Evolutionary conservation across 1,140 invertebrate genomes (phyloP), one percentile per base, ranked within the genome.

Genomic region (Drosophila kikkawai): DNA sequence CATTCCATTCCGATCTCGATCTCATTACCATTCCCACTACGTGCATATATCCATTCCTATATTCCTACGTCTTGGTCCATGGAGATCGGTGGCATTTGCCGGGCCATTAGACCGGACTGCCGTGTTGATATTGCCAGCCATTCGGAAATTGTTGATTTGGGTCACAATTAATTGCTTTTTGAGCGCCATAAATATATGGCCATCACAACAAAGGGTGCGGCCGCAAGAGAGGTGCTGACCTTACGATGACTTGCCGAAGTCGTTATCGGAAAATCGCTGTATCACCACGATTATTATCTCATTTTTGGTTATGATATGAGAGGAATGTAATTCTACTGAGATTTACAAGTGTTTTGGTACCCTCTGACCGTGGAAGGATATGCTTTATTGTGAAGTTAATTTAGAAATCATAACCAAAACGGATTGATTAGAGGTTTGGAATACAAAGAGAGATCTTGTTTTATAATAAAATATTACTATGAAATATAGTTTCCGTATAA

Each of bases 141-240:
- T 77, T 79, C 74, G 73, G 69, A 86, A 73, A 80, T 60, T 69
- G 76, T 86, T 82, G 79, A 91, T 91, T 91, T 83, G 82, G 83
- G 83, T 82, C 87, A 91, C 71, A 91, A 91, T 91, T 87, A 91
- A 91, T 91, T 91, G 88, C 75, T 73, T 79, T 77, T 55, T 63
- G 79, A 84, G 83, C 73, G 67, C 71, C 75, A 91, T 91, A 91
- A 91, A 91, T 91, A 74, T 66, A 67, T 70, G 45, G 60, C 82
- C 75, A 91, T 87, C 82, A 91, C 84, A 91, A 91, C 82, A 91
- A 91, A 91, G 80, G 69, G 66, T 60, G 65, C 78, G 55, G 22
- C 61, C 36, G 48, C 53, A 29, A 32, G 29, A 59, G 32, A 73
- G 70, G 66, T 42, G 51, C 67, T 73, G 69, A 71, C 69, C 69